phyloP scores from a whole-genome alignment of 2,888 invertebrate species.

The Nephrocerus scutellatus region DNA sequence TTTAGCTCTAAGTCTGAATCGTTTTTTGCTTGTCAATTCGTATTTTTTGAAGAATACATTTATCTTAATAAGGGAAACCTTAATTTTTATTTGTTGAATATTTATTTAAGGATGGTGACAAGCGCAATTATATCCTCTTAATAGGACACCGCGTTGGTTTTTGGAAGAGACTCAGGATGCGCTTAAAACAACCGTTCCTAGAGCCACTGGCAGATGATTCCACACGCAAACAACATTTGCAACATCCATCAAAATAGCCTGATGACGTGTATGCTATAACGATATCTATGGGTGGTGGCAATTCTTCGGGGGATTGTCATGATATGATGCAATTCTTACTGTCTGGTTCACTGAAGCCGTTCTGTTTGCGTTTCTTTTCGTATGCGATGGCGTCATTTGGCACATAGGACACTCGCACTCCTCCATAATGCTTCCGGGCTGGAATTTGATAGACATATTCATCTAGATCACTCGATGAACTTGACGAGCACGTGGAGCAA shows the following conservation, averaged over 20 bases:
- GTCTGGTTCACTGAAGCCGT: conserved; percentile 40
- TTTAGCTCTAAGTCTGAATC: too few species aligned
- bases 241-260: too few species aligned
- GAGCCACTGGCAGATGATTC: too few species aligned
- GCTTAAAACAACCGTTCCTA: conserved; percentile 20
- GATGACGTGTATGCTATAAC: too few species aligned
- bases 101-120: too few species aligned
- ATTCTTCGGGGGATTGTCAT: conserved; percentile 52
- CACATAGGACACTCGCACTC: conserved; percentile 87
- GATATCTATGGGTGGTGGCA: conserved; percentile 42
- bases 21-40: too few species aligned
- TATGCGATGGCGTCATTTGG: conserved; percentile 84
- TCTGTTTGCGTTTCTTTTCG: conserved; percentile 59
- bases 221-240: too few species aligned
- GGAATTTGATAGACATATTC: conserved; percentile 81
- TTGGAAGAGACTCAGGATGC: conserved; percentile 16
- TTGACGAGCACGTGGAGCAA: conserved; percentile 87
- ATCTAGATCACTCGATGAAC: conserved; percentile 75
- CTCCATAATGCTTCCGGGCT: conserved; percentile 74
- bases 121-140: too few species aligned
- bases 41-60: too few species aligned
- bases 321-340: conserved; percentile 80
- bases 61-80: too few species aligned
- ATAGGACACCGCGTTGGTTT: too few species aligned
- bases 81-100: too few species aligned